These are phyloP conservation scores for Loriculus beryllinus DNA, from an alignment of 2,797 vertebrate genomes.

Conservation along the genomic window DNA sequence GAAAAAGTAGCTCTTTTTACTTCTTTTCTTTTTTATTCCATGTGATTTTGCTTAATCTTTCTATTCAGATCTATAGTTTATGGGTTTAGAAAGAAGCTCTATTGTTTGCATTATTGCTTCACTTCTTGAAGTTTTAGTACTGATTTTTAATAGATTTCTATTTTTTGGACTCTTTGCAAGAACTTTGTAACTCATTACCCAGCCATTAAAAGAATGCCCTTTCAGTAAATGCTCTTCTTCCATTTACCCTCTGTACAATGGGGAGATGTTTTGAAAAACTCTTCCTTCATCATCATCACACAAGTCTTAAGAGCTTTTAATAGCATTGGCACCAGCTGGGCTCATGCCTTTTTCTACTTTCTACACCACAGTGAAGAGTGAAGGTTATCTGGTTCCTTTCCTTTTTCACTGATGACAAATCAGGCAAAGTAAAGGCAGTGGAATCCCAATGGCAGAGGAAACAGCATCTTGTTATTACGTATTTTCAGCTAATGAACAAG, in stretches of 20 bases:
- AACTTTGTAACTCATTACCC: neutral
- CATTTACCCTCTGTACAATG: neutral
- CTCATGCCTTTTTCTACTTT: neutral
- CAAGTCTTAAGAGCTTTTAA: neutral
- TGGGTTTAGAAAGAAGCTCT: neutral
- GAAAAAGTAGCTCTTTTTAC: neutral
- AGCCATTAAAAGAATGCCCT: neutral
- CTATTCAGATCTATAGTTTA: neutral
- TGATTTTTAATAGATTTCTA: neutral
- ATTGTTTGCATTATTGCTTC: neutral
- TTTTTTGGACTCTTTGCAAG: neutral
- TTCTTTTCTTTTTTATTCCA: neutral
- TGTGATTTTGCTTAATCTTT: neutral
- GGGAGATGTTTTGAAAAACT: neutral
- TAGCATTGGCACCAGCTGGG: neutral
- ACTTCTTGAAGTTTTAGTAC: neutral
- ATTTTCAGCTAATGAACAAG: neutral
- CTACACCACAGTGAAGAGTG: neutral
- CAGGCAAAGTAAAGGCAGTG: neutral
- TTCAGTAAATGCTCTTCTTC: neutral
- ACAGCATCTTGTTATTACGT: neutral
- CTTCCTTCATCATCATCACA: neutral
- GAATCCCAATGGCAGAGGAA: neutral
- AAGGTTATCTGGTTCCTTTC: neutral
- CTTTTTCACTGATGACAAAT: neutral